These are phyloP conservation scores for Brienomyrus longianalis DNA, from an alignment of 2,113 vertebrate species.

Conservation along the genomic window DNA sequence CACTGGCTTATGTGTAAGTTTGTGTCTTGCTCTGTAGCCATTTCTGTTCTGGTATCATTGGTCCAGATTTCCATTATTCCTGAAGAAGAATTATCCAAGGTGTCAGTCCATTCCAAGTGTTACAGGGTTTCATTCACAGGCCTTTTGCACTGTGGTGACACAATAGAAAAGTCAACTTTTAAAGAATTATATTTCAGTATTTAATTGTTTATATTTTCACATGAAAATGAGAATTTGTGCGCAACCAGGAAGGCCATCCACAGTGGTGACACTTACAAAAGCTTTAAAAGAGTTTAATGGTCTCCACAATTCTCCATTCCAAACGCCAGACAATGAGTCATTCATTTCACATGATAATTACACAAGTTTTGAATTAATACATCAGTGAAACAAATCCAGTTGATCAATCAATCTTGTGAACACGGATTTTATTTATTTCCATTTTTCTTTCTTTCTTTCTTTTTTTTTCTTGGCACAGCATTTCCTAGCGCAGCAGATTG, in stretches of 20 bases:
- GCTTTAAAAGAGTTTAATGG: not conserved
- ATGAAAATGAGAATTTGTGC: not conserved
- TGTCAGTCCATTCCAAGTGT: not conserved
- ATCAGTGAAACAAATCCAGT: not conserved
- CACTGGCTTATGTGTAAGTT: not conserved
- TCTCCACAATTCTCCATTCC: not conserved
- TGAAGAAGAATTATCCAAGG: not conserved
- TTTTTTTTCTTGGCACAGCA: not conserved
- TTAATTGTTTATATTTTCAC: not conserved
- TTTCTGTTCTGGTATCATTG: not conserved
- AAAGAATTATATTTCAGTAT: not conserved
- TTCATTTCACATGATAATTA: not conserved
- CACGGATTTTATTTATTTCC: not conserved
- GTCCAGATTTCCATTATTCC: not conserved
- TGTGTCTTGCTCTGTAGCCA: not conserved
- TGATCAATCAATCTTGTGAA: not conserved
- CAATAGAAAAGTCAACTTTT: not conserved
- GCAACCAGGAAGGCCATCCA: not conserved
- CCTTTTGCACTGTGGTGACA: not conserved
- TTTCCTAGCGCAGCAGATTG: not conserved
- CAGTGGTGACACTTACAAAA: not conserved
- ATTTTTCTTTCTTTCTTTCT: not conserved
- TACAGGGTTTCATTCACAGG: not conserved
- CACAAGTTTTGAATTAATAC: not conserved
- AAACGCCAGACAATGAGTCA: not conserved